phyloP scores from a whole-genome alignment of 2,113 vertebrate species.

The Ictalurus furcatus region DNA sequence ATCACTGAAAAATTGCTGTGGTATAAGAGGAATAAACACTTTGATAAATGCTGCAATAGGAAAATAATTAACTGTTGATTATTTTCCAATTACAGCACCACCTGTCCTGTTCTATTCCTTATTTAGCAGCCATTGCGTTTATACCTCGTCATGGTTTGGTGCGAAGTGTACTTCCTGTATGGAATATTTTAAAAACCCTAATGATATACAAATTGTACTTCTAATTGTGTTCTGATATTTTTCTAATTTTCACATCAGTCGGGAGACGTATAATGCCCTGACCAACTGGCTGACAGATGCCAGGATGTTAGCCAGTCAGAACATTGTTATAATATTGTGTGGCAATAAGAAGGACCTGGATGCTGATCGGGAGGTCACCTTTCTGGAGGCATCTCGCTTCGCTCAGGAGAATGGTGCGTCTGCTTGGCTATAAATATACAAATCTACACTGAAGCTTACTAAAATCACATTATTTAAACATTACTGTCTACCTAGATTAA shows the following conservation, averaged over 20 bases:
- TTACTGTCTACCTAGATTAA: background rate
- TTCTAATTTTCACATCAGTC: conserved; percentile 64
- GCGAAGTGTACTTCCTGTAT: background rate
- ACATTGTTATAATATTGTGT: conserved; percentile 90
- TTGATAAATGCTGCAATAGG: background rate
- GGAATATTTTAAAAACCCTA: too few relatives aligned
- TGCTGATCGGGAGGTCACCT: conserved; percentile 87
- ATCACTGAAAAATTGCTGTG: background rate
- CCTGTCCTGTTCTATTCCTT: background rate
- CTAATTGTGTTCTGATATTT: background rate
- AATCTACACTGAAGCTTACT: background rate
- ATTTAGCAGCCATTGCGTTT: background rate
- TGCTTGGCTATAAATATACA: background rate
- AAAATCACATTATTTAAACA: background rate
- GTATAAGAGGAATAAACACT: background rate
- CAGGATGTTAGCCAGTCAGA: conserved; percentile 88
- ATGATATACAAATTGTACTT: too few relatives aligned
- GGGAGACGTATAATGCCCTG: conserved; percentile 90
- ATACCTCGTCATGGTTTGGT: background rate
- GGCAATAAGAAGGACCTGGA: conserved; percentile 94
- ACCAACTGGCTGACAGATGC: conserved; percentile 91
- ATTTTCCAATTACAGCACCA: background rate
- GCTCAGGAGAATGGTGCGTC: conserved; percentile 86
- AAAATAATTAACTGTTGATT: background rate
- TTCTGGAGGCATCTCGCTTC: conserved; percentile 88